Base-by-base conservation (phyloP, 2,888 invertebrate genomes). In the Apamea monoglypha region DNA sequence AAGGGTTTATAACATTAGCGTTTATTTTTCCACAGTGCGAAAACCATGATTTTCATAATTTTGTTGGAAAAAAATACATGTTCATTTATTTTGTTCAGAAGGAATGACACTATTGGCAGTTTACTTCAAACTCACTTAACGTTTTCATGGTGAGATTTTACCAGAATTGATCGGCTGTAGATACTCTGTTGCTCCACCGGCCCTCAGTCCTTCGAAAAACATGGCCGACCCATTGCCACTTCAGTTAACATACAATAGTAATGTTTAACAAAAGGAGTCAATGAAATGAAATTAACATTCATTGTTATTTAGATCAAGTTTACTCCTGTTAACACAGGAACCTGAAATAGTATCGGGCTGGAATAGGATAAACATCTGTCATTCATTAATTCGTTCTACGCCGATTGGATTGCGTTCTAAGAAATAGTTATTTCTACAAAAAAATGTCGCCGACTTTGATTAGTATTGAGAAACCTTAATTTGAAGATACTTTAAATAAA, bases 1-100 rank as follows among this genome's bases (percentile, higher is more conserved):
- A 81, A 64, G 32, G 76, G 21, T n/a, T 83, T 32, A 21, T 64
- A 32, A 16, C 32, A 82, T 50, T 40, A n/a, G 8, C 67, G 29
- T 69, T 16, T 53, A 29, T 63, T 61, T 80, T 82, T 74, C 14
- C 10, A 32, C 6, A n/a, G 16, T 14, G 74, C 16, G 18, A 32
- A 50, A 40, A 12, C 1, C 29, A 12, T 32, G 61, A 7, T 14
- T 53, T 21, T 18, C 8, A 61, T 32, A 16, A 5, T 44, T 7
- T 18, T 72, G 1, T 44, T 32, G 18, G 25, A 59, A 25, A 29
- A 6, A n/a, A n/a, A 47, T 6, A 29, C 21, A 16, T 72, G 7
- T 8, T 53, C 1, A 25, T n/a, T n/a, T 40, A n/a, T n/a, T 10
- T 67, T 67, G 40, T 40, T 40, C 7, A 66, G 25, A 66, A 25